Base-by-base conservation (phyloP, 1,140 invertebrate species). In the Zaprionus ornatus region DNA sequence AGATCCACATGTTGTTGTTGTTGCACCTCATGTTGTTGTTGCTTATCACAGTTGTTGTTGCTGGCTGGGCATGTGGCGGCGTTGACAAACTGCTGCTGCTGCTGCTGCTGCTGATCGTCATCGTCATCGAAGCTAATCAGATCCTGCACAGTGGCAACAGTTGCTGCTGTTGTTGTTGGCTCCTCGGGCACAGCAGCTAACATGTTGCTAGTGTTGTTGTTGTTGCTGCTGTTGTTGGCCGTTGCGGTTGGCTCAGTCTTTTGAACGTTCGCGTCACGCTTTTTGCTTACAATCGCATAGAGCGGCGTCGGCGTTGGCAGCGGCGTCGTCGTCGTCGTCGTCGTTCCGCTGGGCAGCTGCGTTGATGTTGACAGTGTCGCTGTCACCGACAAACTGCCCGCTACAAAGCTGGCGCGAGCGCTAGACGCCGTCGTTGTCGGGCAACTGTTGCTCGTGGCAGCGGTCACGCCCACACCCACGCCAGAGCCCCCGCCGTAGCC, bases 121-220 rank as follows among this genome's bases (percentile, higher is more conserved):
- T 90, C 86, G 70, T 92, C 91, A 57, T 92, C 91, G 37, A 92
- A 92, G 52, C 90, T 92, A 40, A 92, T 92, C 62, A 92, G 55
- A 80, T 92, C 91, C 35, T 81, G 76, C 37, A 84, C 80, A 35
- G 55, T 45, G 29, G 72, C 23, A 2, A 32, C 32, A 3, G 74
- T 27, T 19, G 23, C 7, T 32, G 63, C 10, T 50, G 40, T 40
- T 66, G 64, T 29, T 65, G 21, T 35, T 55, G 12, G 40, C 40
- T 45, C 40, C 40, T 45, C 40, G 40, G 40, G 40, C 40, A 45
- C 40, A n/a, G 40, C 79, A 65, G 79, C 77, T 59, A 91, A 86
- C 82, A 87, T 88, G 52, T 45, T 69, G 48, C 29, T 60, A 21
- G 23, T 59, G 15, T n/a, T 32, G 29, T 32, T 61, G 23, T 48